Percentiles rank a stretch among this genome's conserved stretches.
phyloP scores from a whole-genome alignment of 2,797 vertebrate genomes.

The Menidia menidia region DNA sequence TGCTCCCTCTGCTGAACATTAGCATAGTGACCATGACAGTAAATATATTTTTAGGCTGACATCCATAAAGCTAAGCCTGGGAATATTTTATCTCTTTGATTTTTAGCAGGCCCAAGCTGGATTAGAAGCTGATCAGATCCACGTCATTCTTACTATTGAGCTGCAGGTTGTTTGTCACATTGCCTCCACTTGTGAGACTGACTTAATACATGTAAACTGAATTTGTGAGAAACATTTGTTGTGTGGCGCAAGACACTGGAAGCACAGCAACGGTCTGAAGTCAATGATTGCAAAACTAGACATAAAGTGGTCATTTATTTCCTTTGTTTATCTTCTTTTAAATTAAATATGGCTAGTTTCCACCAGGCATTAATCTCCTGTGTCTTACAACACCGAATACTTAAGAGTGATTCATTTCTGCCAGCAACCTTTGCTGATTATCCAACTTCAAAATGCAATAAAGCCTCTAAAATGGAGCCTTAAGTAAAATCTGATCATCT shows the following conservation, averaged over 20 bases:
- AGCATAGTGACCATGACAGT: no score
- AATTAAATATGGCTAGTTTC: background rate
- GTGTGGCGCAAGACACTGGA: background rate
- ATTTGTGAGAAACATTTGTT: background rate
- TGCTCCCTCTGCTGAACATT: background rate
- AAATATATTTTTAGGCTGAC: background rate
- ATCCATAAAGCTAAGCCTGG: background rate
- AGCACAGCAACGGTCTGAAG: background rate
- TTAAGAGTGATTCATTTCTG: background rate
- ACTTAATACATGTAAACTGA: background rate
- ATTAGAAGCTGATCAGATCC: background rate
- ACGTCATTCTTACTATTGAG: background rate
- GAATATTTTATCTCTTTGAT: background rate
- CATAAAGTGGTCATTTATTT: background rate
- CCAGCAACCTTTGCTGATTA: conserved; percentile 2
- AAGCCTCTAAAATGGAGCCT: background rate
- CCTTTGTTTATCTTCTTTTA: background rate
- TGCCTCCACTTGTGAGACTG: background rate
- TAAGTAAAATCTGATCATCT: conserved; percentile 10
- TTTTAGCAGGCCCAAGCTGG: background rate
- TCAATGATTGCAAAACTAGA: background rate
- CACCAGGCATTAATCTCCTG: background rate
- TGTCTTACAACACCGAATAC: background rate
- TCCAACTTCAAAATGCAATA: conserved; percentile 2
- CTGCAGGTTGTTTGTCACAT: background rate